Evolutionary conservation across 2,888 invertebrate species (phyloP), one percentile per base, ranked within the genome.

Genomic region (Xanthia togata): DNA sequence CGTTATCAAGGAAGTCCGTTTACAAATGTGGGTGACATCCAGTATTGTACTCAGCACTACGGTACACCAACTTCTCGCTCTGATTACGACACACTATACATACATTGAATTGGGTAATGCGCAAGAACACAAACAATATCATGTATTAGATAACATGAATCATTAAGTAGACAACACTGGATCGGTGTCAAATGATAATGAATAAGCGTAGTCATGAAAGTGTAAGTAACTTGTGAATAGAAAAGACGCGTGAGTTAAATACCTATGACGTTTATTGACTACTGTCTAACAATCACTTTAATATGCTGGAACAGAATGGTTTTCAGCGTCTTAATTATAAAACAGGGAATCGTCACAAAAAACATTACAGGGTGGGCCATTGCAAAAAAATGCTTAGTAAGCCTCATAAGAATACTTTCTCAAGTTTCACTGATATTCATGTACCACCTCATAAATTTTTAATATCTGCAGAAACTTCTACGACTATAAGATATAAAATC

Each of bases 171-270:
- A 79, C 83, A 73, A 70, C 72, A 60, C 50, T 64, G 83, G 74
- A 87, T 83, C 72, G 78, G 88, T 88, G 89, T 89, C 89, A 87
- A 81, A 81, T 83, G 81, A 74, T 84, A 85, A 81, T 86, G 71
- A 76, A 62, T 50, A 23, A 67, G 53, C 53, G 78, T 73, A 70
- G 31, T 59, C 73, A 76, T 59, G 86, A 64, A 83, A 85, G 67
- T 70, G 74, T 70, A 59, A 85, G 82, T 82, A 57, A 12, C 1
- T 73, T 77, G 23, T 76, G 60, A 69, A 70, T 81, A 47, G 38
- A 35, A 57, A 35, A 60, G n/a, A 53, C 9, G 35, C 35, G 50
- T n/a, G 14, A 8, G 31, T 62, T 44, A 12, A 78, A 26, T 64
- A 67, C n/a, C 3, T n/a, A 11, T 53, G 44, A 60, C 23, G 14